Conservation (phyloP, 2,888 invertebrate species). For the Heliothis peltigera region DNA sequence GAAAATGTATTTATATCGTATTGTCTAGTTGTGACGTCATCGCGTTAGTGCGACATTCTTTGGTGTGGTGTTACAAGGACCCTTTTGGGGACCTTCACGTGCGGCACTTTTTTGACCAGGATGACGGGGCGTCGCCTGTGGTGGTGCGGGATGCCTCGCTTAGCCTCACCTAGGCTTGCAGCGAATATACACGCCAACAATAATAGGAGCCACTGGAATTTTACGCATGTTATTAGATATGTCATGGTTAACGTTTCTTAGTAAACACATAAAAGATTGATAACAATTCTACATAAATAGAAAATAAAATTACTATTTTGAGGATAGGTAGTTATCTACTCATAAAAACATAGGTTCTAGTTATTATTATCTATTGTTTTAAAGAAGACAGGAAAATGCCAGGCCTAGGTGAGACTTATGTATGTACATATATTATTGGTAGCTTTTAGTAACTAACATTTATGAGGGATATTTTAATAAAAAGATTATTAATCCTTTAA, state of each 20-base stretch:
- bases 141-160: constrained; percentile 18
- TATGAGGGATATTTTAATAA: too few species aligned
- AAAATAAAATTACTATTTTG: too few species aligned
- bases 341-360: too few species aligned
- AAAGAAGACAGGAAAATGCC: too few species aligned
- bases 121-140: constrained; percentile 49
- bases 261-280: too few species aligned
- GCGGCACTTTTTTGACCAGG: constrained; percentile 45
- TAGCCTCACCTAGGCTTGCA: constrained; percentile 26
- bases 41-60: background rate
- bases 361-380: too few species aligned
- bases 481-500: too few species aligned
- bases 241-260: background rate
- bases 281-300: too few species aligned
- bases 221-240: background rate
- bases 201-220: constrained; percentile 63
- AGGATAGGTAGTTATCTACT: too few species aligned
- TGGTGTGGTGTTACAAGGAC: constrained; percentile 18
- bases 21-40: constrained; percentile 3
- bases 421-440: too few species aligned
- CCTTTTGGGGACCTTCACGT: constrained; percentile 31
- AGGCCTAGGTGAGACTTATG: too few species aligned
- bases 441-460: too few species aligned
- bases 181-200: constrained; percentile 56
- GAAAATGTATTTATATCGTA: constrained; percentile 25